Evolutionary conservation across 2,113 vertebrate genomes (phyloP).

Genomic region (Phylloscopus trochiloides): DNA sequence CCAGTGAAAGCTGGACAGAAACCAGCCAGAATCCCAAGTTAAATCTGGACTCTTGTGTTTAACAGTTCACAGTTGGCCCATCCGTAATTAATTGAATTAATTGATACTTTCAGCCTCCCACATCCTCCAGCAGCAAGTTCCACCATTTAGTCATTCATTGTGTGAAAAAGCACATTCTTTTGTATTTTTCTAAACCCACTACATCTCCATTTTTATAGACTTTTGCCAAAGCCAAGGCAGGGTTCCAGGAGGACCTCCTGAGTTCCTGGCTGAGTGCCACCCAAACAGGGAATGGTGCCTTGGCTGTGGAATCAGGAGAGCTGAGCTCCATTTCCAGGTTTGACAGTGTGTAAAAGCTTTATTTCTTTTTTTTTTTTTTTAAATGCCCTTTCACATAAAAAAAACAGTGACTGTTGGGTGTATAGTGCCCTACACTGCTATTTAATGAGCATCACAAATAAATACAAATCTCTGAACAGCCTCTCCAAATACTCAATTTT

Average conservation of each 20-base stretch:
- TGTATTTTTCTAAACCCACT: not conserved
- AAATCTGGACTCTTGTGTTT: not conserved
- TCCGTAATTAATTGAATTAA: not conserved
- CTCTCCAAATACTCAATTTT: not conserved
- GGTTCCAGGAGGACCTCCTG: conserved; percentile 46
- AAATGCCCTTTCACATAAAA: not conserved
- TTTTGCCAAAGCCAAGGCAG: conserved; percentile 23
- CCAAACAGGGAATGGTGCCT: not conserved
- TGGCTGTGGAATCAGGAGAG: not conserved
- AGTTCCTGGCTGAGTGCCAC: conserved; percentile 21
- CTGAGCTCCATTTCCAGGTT: not conserved
- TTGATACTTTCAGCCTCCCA: conserved; percentile 6
- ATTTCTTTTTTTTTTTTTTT: not conserved
- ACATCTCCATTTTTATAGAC: conserved; percentile 43
- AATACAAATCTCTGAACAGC: not conserved
- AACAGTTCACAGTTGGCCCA: not conserved
- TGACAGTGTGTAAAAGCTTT: not conserved
- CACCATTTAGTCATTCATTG: not conserved
- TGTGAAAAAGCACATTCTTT: conserved; percentile 15
- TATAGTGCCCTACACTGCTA: not conserved
- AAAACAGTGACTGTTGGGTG: not conserved
- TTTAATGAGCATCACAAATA: not conserved
- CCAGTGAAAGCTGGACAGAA: not conserved
- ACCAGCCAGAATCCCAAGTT: not conserved
- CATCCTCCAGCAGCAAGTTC: not conserved